phyloP scores from a whole-genome alignment of 2,888 invertebrate genomes.

The Apeira syringaria region DNA sequence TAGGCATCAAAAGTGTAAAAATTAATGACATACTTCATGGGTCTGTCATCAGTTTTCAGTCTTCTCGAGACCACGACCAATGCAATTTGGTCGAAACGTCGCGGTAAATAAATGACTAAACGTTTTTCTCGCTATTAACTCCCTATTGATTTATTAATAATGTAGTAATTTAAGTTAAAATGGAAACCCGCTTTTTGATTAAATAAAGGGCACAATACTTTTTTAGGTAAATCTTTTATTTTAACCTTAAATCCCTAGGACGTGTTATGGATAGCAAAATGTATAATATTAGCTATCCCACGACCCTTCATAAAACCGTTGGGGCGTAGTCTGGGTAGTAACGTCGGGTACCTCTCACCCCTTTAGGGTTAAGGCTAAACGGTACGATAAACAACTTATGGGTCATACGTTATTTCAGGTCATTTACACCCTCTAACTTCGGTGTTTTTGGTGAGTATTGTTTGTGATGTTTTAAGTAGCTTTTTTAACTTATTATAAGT shows the following conservation, averaged over 20 bases:
- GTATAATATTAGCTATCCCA: background rate
- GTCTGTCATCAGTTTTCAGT: too few relatives aligned
- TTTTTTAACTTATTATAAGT: too few relatives aligned
- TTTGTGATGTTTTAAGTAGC: slow-evolving; percentile 10
- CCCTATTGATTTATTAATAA: too few relatives aligned
- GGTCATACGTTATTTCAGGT: slow-evolving; percentile 16
- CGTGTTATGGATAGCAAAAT: background rate
- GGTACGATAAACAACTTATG: slow-evolving; percentile 19
- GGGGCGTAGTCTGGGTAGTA: background rate
- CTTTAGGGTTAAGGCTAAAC: slow-evolving; percentile 16
- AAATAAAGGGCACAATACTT: too few relatives aligned
- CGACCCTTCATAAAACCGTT: background rate
- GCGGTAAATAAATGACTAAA: too few relatives aligned
- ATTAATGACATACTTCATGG: too few relatives aligned
- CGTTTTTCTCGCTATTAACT: too few relatives aligned
- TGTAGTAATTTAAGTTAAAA: too few relatives aligned
- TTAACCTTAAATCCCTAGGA: background rate
- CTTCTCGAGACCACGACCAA: too few relatives aligned
- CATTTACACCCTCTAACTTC: slow-evolving; percentile 15
- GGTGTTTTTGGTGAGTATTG: slow-evolving; percentile 9
- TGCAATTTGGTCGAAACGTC: too few relatives aligned
- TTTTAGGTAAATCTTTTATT: background rate
- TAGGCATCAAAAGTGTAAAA: too few relatives aligned
- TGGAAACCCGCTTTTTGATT: too few relatives aligned
- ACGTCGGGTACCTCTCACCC: background rate